Percentiles rank a stretch among this genome's conserved stretches.
These are phyloP conservation scores for Branchipolynoe longqiensis DNA, from an alignment of 2,888 invertebrate species.

Conservation along the genomic window DNA sequence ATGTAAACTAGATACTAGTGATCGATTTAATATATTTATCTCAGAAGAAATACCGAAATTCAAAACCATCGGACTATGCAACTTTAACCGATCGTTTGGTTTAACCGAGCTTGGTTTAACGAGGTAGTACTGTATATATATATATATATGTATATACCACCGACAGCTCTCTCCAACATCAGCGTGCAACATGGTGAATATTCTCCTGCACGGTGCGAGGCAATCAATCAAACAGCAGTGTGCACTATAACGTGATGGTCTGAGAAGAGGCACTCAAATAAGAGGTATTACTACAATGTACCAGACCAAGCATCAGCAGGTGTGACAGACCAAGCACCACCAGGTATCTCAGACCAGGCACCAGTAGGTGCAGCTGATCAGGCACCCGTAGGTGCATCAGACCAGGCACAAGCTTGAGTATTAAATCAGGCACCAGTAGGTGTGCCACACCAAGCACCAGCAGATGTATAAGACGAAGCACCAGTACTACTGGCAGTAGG, in stretches of 20 bases:
- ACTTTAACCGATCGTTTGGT: too few species aligned
- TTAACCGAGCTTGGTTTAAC: too few species aligned
- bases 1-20: too few species aligned
- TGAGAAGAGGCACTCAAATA: background rate
- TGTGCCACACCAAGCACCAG: background rate
- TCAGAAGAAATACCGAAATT: too few species aligned
- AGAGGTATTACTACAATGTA: background rate
- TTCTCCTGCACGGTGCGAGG: too few species aligned
- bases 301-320: background rate
- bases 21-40: too few species aligned
- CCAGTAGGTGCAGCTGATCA: background rate
- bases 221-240: background rate
- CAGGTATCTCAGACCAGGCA: background rate
- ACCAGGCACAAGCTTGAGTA: background rate
- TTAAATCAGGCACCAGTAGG: background rate
- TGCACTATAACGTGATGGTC: background rate
- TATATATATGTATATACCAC: too few species aligned
- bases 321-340: background rate
- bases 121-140: too few species aligned
- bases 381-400: background rate
- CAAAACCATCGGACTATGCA: too few species aligned
- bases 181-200: too few species aligned
- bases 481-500: background rate
- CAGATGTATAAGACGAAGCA: constrained; percentile 10
- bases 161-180: too few species aligned